These are phyloP conservation scores for Ammospiza nelsoni DNA, from an alignment of 2,113 vertebrate genomes.

Conservation along the genomic window DNA sequence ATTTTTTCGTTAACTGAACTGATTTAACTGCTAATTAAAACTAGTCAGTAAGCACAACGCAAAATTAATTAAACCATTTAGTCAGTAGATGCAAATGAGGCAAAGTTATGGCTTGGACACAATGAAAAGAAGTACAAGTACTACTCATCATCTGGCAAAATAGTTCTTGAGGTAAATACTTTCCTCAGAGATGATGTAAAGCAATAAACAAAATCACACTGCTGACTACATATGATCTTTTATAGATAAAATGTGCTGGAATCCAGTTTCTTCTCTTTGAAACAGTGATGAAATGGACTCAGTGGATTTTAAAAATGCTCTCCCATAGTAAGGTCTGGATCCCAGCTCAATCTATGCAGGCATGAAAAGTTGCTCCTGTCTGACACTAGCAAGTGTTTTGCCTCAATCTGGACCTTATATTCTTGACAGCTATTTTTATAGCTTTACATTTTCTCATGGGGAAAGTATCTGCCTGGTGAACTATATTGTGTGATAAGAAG, in stretches of 20 bases:
- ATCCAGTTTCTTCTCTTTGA: conserved; percentile 38
- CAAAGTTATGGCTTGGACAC: conserved; percentile 69
- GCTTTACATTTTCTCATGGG: neutral
- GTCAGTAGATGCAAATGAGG: conserved; percentile 75
- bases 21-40: conserved; percentile 85
- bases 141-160: conserved; percentile 66
- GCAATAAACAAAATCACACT: neutral
- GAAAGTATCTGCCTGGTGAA: neutral
- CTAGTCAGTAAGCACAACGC: conserved; percentile 79
- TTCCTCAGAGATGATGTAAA: conserved; percentile 53
- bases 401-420: neutral
- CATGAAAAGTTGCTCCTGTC: neutral
- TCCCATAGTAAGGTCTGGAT: neutral
- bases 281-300: neutral
- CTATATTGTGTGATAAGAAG: neutral
- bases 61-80: conserved; percentile 84
- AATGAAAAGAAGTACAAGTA: conserved; percentile 59
- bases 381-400: neutral
- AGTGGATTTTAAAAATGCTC: conserved; percentile 21
- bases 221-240: conserved; percentile 58
- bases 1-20: conserved; percentile 78
- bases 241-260: conserved; percentile 54
- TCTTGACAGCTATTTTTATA: neutral
- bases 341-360: neutral
- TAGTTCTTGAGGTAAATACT: conserved; percentile 50